These are phyloP conservation scores for Perdita meconis DNA, from an alignment of 2,888 invertebrate species.

Conservation along the genomic window DNA sequence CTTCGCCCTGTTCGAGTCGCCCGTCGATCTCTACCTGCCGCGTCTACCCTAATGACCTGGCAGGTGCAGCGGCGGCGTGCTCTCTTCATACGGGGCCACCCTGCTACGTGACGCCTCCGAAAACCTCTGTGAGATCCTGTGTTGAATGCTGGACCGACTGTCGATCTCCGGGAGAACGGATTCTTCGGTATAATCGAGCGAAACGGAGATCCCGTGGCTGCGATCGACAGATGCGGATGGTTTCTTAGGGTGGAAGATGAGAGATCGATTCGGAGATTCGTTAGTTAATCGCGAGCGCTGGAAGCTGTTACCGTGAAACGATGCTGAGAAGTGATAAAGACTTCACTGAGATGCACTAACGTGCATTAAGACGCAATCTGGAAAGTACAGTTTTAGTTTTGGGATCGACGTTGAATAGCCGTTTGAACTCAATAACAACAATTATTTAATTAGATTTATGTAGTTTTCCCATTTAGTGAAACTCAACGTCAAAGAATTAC, in stretches of 20 bases:
- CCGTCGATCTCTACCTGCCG: conserved; percentile 79
- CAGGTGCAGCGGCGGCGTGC: conserved; percentile 78
- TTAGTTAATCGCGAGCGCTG: conserved; percentile 4
- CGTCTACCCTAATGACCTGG: conserved; percentile 83
- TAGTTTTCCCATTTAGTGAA: too few species aligned
- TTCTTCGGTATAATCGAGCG: conserved; percentile 43
- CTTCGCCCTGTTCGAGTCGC: conserved; percentile 39
- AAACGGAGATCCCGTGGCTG: conserved; percentile 25
- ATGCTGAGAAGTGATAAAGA: conserved; percentile 4
- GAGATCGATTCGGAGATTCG: conserved; percentile 6
- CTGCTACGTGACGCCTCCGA: conserved; percentile 70
- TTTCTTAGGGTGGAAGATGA: not conserved
- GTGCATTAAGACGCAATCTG: too few species aligned
- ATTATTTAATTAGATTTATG: too few species aligned
- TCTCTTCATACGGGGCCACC: conserved; percentile 65
- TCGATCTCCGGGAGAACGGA: conserved; percentile 44
- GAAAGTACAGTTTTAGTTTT: too few species aligned
- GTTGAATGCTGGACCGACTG: conserved; percentile 9
- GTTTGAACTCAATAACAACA: too few species aligned
- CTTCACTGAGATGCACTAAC: too few species aligned
- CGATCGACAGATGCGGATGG: conserved; percentile 40
- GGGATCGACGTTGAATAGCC: too few species aligned
- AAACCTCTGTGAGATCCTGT: conserved; percentile 62
- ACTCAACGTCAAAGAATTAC: too few species aligned
- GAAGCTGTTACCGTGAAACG: conserved; percentile 9